Evolutionary conservation across 2,113 vertebrate species (phyloP).

Genomic region (Cettia cetti): DNA sequence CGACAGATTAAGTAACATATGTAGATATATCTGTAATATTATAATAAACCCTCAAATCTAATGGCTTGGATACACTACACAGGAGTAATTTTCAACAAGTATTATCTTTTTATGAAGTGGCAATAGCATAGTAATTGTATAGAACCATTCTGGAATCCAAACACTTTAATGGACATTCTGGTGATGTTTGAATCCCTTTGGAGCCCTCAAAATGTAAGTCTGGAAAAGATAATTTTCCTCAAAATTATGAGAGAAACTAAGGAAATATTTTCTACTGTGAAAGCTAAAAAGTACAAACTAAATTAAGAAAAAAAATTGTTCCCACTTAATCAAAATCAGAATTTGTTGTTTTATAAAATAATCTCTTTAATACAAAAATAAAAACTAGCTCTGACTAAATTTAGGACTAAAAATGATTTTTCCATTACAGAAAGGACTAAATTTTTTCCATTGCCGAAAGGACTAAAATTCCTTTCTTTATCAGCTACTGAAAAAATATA

Average conservation of each 20-base stretch:
- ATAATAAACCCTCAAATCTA: neutral
- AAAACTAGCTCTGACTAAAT: neutral
- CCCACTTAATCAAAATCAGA: neutral
- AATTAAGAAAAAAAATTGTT: neutral
- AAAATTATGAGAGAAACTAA: neutral
- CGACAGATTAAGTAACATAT: neutral
- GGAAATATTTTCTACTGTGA: neutral
- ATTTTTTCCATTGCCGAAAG: neutral
- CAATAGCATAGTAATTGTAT: neutral
- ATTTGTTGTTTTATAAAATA: neutral
- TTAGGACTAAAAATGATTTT: neutral
- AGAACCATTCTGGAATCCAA: neutral
- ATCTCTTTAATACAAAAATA: neutral
- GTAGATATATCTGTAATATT: neutral
- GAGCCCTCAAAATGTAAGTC: neutral
- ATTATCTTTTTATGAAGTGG: neutral
- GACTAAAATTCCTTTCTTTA: neutral
- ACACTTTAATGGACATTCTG: neutral
- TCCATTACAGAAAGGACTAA: neutral
- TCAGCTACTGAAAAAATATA: neutral
- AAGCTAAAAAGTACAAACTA: neutral
- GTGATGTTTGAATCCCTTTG: neutral
- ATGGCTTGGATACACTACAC: neutral
- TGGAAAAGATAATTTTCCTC: neutral
- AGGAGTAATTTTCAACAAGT: neutral